Conservation (phyloP, 2,888 invertebrate species). For the Theodoxus fluviatilis region DNA sequence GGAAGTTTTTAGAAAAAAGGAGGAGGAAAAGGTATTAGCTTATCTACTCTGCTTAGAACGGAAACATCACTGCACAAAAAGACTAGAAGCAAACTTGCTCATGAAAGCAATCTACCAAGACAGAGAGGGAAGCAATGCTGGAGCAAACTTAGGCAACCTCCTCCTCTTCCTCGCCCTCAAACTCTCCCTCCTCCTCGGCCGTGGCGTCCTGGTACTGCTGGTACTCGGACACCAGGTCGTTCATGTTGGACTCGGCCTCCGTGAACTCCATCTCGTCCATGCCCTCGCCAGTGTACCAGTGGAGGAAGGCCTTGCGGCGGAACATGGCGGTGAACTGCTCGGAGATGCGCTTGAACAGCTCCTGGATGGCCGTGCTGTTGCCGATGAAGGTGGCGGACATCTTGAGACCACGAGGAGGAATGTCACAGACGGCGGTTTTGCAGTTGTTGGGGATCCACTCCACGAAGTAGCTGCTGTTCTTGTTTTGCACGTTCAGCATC, state of each 20-base stretch:
- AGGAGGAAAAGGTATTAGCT: no score
- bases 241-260: constrained; percentile 94
- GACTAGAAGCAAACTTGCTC: no score
- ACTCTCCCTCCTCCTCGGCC: constrained; percentile 71
- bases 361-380: constrained; percentile 64
- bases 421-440: constrained; percentile 70
- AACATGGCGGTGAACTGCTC: constrained; percentile 79
- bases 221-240: constrained; percentile 67
- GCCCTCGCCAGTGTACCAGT: constrained; percentile 97
- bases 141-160: no score
- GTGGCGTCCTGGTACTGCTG: constrained; percentile 56
- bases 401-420: constrained; percentile 86
- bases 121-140: no score
- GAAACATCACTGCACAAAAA: no score
- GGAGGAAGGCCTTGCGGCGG: constrained; percentile 93
- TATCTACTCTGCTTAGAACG: no score
- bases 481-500: constrained; percentile 82
- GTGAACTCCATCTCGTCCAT: constrained; percentile 98
- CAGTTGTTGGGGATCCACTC: constrained; percentile 65
- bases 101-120: no score
- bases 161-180: no score
- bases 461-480: constrained; percentile 65
- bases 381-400: constrained; percentile 92
- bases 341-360: constrained; percentile 60
- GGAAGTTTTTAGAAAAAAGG: no score